Evolutionary conservation across 2,113 vertebrate species (phyloP).

Genomic region (Casuarius casuarius): DNA sequence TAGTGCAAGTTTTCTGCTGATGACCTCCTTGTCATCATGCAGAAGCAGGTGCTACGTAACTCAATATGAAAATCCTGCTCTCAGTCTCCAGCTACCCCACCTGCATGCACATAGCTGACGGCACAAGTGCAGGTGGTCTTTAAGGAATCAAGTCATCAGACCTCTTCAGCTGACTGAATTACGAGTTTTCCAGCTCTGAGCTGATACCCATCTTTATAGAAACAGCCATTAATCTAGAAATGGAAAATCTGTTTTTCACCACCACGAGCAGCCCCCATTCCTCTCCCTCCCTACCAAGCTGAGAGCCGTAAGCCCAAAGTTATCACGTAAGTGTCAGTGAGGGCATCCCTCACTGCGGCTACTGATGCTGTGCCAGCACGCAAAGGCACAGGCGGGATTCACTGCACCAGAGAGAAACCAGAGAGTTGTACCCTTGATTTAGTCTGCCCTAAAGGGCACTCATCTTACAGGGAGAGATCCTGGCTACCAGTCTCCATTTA

Average conservation of each 20-base stretch:
- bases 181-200: neutral
- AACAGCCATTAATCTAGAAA: neutral
- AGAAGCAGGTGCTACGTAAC: neutral
- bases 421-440: neutral
- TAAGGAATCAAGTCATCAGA: neutral
- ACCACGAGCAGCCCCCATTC: fast-evolving
- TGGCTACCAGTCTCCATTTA: neutral
- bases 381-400: neutral
- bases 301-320: neutral
- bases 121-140: fast-evolving
- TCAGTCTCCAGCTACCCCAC: neutral
- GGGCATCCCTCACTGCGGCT: neutral
- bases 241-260: neutral
- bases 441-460: neutral
- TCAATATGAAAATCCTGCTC: neutral
- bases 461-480: neutral
- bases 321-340: neutral
- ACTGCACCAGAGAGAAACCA: neutral
- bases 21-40: neutral
- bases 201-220: neutral
- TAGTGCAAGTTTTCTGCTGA: neutral
- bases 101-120: neutral
- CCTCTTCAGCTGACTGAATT: neutral
- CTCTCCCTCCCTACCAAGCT: neutral
- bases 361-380: neutral